Conservation (phyloP, 92 coral and sea anemone genomes). For the Zoanthus sansibaricus region DNA sequence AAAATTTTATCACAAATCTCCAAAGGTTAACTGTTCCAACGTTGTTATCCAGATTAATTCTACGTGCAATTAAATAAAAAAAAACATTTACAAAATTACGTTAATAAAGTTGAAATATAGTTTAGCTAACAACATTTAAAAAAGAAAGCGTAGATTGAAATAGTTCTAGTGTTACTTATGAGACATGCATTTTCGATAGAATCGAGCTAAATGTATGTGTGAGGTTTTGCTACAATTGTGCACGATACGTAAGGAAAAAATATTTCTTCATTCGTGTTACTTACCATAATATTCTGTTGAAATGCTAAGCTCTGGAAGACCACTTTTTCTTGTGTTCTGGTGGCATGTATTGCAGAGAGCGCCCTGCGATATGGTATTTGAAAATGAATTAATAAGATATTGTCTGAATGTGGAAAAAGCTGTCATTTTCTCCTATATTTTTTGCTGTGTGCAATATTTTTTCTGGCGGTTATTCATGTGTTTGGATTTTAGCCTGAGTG, state of each 20-base stretch:
- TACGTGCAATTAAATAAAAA: too few species aligned
- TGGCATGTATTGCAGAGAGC: background rate
- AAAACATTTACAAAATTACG: too few species aligned
- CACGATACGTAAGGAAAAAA: background rate
- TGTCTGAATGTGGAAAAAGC: background rate
- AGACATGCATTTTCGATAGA: background rate
- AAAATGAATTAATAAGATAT: constrained; percentile 27
- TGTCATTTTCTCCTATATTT: constrained; percentile 19
- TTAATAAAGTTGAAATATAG: too few species aligned
- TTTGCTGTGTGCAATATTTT: constrained; percentile 41
- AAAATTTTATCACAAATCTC: too few species aligned
- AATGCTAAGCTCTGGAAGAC: constrained; percentile 8
- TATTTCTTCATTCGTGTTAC: background rate
- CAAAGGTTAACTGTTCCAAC: too few species aligned
- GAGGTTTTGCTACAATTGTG: background rate
- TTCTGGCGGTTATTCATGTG: background rate
- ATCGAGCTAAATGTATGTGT: background rate
- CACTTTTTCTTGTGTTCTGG: background rate
- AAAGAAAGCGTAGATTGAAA: background rate
- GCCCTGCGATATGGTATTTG: constrained; percentile 29
- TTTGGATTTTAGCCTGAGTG: background rate
- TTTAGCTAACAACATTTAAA: too few species aligned
- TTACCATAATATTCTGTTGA: background rate
- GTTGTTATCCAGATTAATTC: too few species aligned
- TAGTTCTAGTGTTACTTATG: background rate